These are phyloP conservation scores for Zygaena filipendulae DNA, from an alignment of 2,888 invertebrate species.

Conservation along the genomic window DNA sequence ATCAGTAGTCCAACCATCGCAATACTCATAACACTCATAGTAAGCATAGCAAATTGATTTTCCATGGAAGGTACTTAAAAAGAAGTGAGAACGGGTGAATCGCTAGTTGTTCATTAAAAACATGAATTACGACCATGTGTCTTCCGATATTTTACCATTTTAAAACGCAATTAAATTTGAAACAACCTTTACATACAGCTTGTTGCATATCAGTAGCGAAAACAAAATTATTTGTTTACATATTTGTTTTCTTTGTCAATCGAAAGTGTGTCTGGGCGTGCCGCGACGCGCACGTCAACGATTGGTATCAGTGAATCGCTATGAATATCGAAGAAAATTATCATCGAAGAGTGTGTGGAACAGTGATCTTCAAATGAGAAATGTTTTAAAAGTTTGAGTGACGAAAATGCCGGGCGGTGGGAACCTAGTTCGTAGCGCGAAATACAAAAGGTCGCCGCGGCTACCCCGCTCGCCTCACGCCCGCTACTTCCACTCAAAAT, in stretches of 20 bases:
- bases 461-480: slow-evolving; percentile 36
- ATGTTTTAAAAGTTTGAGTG: slow-evolving; percentile 39
- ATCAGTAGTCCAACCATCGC: too few relatives aligned
- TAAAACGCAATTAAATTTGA: slow-evolving; percentile 7
- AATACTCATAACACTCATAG: too few relatives aligned
- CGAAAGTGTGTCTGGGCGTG: slow-evolving; percentile 27
- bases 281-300: slow-evolving; percentile 32
- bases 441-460: slow-evolving; percentile 40
- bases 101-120: too few relatives aligned
- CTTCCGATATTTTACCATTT: too few relatives aligned
- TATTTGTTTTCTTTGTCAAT: slow-evolving; percentile 47
- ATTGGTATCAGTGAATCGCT: slow-evolving; percentile 19
- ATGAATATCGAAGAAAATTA: too few relatives aligned
- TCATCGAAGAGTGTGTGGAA: too few relatives aligned
- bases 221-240: slow-evolving; percentile 58
- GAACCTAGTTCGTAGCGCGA: slow-evolving; percentile 33
- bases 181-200: slow-evolving; percentile 2
- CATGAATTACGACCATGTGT: too few relatives aligned
- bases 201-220: slow-evolving; percentile 24
- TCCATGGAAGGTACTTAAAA: too few relatives aligned
- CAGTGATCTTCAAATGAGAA: too few relatives aligned
- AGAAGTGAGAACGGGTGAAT: too few relatives aligned
- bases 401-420: slow-evolving; percentile 40
- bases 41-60: too few relatives aligned
- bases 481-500: slow-evolving; percentile 45